Evolutionary conservation across 2,113 vertebrate species (phyloP), one percentile per base, ranked within the genome.

Genomic region (Xenopus laevis): DNA sequence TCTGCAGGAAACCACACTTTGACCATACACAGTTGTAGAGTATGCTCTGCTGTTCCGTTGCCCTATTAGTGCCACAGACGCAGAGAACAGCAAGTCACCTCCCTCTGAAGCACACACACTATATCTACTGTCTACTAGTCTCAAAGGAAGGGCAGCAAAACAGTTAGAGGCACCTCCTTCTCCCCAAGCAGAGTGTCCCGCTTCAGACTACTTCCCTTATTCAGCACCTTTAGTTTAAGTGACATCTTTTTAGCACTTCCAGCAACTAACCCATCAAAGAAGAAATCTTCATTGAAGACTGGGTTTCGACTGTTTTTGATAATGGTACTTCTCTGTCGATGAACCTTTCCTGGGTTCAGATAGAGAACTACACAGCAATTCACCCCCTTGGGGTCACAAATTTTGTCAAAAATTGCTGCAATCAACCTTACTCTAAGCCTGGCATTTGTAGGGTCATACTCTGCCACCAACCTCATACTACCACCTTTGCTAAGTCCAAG

Each of bases 201-300:
- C 85, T 97, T 98, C 4, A 99, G 93, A 83, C 95, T 97, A 81
- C 96, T 92, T 18, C 96, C 96, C 78, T 97, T 98, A 86, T 99
- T 99, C 18, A 98, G 93, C 85, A 98, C 97, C 82, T 99, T 99
- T 83, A 99, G 84, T 86, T 98, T 95, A 74, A 99, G 88, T 0
- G 93, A 91, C 84, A 98, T 90, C 82, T 93, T 96, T 79, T 94
- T 95, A 69, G 86, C 91, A 0, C 95, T 94, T 11, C 87, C 85
- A 0, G 89, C 83, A 5, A 93, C 93, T 78, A 98, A 84, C 1
- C 93, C 90, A 0, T 98, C 96, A 10, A 99, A 99, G 88, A 98
- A 99, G 86, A 99, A 99, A 85, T 99, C 97, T 85, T 99, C 96
- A 0, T 98, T 99, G 91, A 98, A 99, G 81, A 96, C 67, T 0